Evolutionary conservation across 2,113 vertebrate species (phyloP).

Genomic region (Rissa tridactyla): DNA sequence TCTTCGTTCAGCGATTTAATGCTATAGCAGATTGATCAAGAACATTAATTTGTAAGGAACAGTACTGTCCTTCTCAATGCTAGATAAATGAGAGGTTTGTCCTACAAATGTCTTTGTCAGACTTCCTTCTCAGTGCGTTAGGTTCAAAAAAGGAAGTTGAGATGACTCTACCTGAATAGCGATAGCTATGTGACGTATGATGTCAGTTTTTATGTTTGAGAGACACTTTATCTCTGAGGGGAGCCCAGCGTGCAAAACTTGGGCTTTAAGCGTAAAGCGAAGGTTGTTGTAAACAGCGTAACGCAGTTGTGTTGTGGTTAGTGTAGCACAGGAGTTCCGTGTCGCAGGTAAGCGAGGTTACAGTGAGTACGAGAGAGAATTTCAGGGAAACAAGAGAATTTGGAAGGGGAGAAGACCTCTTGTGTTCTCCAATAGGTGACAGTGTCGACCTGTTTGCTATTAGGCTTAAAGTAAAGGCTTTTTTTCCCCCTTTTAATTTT

Average conservation of each 20-base stretch:
- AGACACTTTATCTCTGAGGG: background rate
- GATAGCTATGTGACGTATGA: accelerated
- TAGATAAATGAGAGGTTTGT: background rate
- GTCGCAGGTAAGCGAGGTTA: background rate
- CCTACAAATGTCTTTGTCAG: background rate
- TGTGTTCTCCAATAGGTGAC: background rate
- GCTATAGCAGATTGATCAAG: background rate
- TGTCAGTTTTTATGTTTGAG: too few species aligned
- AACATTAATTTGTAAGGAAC: background rate
- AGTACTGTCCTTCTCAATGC: background rate
- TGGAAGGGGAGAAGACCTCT: background rate
- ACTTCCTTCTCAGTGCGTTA: background rate
- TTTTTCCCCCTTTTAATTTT: background rate
- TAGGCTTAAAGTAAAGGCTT: background rate
- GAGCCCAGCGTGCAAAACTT: background rate
- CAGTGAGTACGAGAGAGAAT: background rate
- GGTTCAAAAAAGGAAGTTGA: background rate
- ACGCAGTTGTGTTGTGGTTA: background rate
- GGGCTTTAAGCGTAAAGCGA: too few species aligned
- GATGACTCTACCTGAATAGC: accelerated
- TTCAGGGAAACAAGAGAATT: background rate
- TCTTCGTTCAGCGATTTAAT: background rate
- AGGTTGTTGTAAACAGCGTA: background rate
- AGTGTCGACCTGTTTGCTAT: background rate
- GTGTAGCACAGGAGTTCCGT: background rate